Evolutionary conservation across 2,113 vertebrate species (phyloP).

Genomic region (Cyphomyrus plagiostoma): DNA sequence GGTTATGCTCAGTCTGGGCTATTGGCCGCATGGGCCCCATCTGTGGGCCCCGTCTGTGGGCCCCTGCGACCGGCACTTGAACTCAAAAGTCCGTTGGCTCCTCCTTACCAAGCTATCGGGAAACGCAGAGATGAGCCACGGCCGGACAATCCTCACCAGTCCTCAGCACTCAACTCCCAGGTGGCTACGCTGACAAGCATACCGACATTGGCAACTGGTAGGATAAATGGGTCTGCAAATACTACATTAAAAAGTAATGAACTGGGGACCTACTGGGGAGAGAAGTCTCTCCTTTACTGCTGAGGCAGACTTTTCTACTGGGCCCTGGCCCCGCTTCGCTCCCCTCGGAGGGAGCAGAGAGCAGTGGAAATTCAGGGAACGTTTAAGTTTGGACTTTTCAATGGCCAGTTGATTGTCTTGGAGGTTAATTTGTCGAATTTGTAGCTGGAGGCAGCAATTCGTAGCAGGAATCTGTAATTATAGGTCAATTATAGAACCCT

Average conservation of each 20-base stretch:
- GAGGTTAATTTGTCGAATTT: neutral
- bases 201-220: conserved; percentile 35
- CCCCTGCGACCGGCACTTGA: neutral
- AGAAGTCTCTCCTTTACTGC: conserved; percentile 46
- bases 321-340: conserved; percentile 27
- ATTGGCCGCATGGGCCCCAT: neutral
- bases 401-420: neutral
- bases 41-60: conserved; percentile 21
- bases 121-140: neutral
- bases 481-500: neutral
- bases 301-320: conserved; percentile 44
- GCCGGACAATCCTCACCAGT: neutral
- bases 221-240: conserved; percentile 51
- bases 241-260: conserved; percentile 59
- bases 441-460: neutral
- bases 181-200: conserved; percentile 17
- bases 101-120: neutral
- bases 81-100: neutral
- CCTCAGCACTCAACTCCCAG: neutral
- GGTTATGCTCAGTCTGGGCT: neutral
- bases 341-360: neutral
- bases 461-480: neutral
- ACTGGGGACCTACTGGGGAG: conserved; percentile 40
- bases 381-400: neutral
- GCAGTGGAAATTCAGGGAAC: neutral